Conservation (phyloP, 2,797 vertebrate genomes). For the Buphagus erythrorhynchus region DNA sequence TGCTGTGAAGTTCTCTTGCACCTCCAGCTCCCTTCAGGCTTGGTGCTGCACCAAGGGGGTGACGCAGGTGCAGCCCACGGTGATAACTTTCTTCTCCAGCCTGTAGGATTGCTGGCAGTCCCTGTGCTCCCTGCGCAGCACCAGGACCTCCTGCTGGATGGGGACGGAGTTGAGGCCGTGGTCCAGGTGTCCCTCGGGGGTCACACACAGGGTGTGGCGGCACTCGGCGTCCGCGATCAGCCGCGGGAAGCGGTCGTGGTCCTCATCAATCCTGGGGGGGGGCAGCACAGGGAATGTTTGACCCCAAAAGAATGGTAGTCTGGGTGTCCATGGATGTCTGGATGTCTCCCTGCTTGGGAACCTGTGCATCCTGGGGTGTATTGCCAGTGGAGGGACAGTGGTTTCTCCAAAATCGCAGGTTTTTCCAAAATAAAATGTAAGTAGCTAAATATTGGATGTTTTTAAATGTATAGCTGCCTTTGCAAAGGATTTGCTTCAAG, state of each 20-base stretch:
- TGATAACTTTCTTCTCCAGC: constrained; percentile 72
- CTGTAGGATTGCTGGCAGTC: constrained; percentile 65
- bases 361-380: no score
- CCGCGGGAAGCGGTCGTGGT: constrained; percentile 69
- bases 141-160: constrained; percentile 75
- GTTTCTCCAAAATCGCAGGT: no score
- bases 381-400: no score
- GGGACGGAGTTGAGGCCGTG: constrained; percentile 65
- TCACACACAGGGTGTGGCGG: constrained; percentile 49
- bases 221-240: constrained; percentile 72
- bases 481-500: no score
- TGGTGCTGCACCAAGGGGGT: constrained; percentile 39
- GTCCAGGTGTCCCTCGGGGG: constrained; percentile 4
- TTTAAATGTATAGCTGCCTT: no score
- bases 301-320: no score
- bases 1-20: rapidly evolving
- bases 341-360: no score
- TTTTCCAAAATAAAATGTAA: no score
- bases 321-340: background rate
- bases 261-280: constrained; percentile 59
- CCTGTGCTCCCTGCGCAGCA: constrained; percentile 63
- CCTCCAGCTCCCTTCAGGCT: background rate
- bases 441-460: no score
- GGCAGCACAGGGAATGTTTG: background rate
- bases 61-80: constrained; percentile 75